These are phyloP conservation scores for Ectropis crepuscularia DNA, from an alignment of 2,888 invertebrate species.

Conservation along the genomic window DNA sequence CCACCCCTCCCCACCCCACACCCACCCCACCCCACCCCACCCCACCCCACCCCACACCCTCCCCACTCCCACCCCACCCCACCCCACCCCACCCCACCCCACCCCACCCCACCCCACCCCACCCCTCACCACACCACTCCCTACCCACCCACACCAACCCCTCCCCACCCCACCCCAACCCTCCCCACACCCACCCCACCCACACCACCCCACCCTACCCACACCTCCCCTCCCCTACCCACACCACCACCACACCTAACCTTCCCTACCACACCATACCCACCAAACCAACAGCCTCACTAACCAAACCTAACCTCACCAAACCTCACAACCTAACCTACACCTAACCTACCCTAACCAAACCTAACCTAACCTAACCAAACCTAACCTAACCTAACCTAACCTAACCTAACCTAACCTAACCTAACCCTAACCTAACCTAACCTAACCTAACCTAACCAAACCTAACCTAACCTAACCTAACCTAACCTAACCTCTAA, in stretches of 20 bases:
- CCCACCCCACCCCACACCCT: too few species aligned
- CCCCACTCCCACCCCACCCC: too few species aligned
- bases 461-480: slow-evolving; percentile 21
- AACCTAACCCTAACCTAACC: slow-evolving; percentile 21
- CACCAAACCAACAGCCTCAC: too few species aligned
- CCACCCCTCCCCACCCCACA: too few species aligned
- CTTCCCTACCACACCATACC: slow-evolving; percentile 19
- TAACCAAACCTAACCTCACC: slow-evolving; percentile 18
- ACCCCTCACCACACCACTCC: slow-evolving; percentile 13
- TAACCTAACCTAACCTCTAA: slow-evolving; percentile 18
- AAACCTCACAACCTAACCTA: too few species aligned
- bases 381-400: slow-evolving; percentile 24
- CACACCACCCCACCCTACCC: slow-evolving; percentile 17
- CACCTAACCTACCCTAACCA: slow-evolving; percentile 16
- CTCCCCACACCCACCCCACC: too few species aligned
- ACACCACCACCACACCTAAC: slow-evolving; percentile 18
- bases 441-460: slow-evolving; percentile 20
- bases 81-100: too few species aligned
- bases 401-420: slow-evolving; percentile 20
- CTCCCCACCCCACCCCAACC: too few species aligned
- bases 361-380: slow-evolving; percentile 22
- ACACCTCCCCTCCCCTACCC: slow-evolving; percentile 16
- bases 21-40: too few species aligned
- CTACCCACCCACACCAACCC: slow-evolving; percentile 17
- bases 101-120: slow-evolving; percentile 17